Percentiles rank a stretch among this genome's conserved stretches.
These are phyloP conservation scores for Decapterus maruadsi DNA, from an alignment of 2,797 vertebrate genomes.

Conservation along the genomic window DNA sequence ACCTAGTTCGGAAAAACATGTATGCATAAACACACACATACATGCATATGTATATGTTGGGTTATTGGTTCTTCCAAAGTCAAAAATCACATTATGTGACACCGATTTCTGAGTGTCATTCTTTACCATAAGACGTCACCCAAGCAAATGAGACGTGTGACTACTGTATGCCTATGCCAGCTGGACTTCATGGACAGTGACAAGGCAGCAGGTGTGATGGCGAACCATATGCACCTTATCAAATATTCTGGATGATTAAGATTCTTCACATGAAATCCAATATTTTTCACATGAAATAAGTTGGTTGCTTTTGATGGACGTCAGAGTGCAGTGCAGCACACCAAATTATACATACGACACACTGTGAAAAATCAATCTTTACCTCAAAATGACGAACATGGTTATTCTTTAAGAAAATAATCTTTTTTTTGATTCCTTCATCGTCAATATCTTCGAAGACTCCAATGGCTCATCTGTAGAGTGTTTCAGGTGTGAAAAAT, in stretches of 20 bases:
- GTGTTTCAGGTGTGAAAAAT: conserved; percentile 26
- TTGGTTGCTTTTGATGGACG: background rate
- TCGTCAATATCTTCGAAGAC: conserved; percentile 30
- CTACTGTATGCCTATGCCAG: conserved; percentile 36
- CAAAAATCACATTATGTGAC: conserved; percentile 1
- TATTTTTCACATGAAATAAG: conserved; percentile 23
- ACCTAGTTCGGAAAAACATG: too few relatives aligned
- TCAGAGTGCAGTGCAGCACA: background rate
- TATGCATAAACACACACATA: too few relatives aligned
- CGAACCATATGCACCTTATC: conserved; percentile 15
- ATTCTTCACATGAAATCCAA: conserved; percentile 29
- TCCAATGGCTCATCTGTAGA: conserved; percentile 6
- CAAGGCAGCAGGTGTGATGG: conserved; percentile 21
- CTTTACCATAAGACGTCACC: conserved; percentile 18
- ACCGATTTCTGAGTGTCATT: conserved; percentile 5
- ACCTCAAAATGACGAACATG: background rate
- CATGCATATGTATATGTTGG: too few relatives aligned
- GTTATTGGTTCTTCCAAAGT: conserved; percentile 15
- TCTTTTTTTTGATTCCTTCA: conserved; percentile 20
- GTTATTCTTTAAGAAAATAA: conserved; percentile 19
- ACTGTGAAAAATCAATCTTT: background rate
- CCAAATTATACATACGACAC: background rate
- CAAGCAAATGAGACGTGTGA: conserved; percentile 28
- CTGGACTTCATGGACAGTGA: conserved; percentile 31
- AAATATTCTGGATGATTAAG: conserved; percentile 43